Percentiles rank a stretch among this genome's conserved stretches.
Conservation (phyloP, 2,888 invertebrate species). For the Tachina grossa region DNA sequence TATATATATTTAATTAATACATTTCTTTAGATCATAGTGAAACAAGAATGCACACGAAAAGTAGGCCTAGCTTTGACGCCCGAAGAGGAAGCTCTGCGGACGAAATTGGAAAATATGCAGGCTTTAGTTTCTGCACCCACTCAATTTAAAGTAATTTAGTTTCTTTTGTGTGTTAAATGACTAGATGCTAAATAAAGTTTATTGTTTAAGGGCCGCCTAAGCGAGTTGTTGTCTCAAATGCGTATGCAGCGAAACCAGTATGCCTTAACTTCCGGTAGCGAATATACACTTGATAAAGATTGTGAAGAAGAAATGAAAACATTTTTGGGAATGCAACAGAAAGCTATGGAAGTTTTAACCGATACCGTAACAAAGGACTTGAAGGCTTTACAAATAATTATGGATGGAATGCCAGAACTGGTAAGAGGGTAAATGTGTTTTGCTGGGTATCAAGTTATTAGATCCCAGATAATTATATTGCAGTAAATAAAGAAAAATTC, state of each 20-base stretch:
- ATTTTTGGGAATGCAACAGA: conserved; percentile 93
- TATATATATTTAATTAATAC: neutral
- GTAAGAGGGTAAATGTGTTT: conserved; percentile 73
- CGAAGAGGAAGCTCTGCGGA: conserved; percentile 95
- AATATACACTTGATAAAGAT: conserved; percentile 91
- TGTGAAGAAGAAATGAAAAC: conserved; percentile 89
- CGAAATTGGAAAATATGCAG: conserved; percentile 93
- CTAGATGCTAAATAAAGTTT: neutral
- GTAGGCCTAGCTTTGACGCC: conserved; percentile 93
- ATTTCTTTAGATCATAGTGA: conserved; percentile 88
- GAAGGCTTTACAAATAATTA: conserved; percentile 89
- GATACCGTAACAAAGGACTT: conserved; percentile 92
- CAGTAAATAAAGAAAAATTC: neutral
- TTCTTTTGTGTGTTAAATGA: neutral
- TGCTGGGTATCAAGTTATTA: conserved; percentile 2
- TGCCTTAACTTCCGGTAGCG: conserved; percentile 85
- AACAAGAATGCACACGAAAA: conserved; percentile 94
- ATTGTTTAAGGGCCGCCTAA: conserved; percentile 89
- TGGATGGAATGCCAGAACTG: conserved; percentile 89
- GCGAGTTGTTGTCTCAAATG: conserved; percentile 94
- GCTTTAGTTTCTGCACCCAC: conserved; percentile 95
- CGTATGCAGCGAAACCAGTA: conserved; percentile 88
- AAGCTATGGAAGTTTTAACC: conserved; percentile 93
- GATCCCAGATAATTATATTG: neutral
- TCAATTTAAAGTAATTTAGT: conserved; percentile 89